These are phyloP conservation scores for Parnassius smintheus DNA, from an alignment of 2,888 invertebrate genomes.

Conservation along the genomic window DNA sequence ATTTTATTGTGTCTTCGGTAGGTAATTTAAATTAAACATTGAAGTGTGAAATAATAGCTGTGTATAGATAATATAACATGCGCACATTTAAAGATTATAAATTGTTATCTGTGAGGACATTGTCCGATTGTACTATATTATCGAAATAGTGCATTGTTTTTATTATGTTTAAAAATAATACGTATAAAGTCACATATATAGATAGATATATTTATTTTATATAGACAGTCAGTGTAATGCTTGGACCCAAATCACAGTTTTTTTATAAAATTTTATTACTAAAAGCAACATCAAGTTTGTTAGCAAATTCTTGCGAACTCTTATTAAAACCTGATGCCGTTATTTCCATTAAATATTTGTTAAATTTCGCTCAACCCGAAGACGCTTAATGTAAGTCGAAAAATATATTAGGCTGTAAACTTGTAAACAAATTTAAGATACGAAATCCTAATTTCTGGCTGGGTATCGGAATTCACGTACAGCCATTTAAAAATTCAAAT, in stretches of 20 bases:
- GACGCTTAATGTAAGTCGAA: too few relatives aligned
- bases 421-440: not conserved
- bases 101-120: conserved; percentile 2
- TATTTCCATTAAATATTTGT: not conserved
- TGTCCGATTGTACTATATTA: not conserved
- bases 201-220: too few relatives aligned
- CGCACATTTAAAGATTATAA: not conserved
- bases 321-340: not conserved
- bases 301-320: not conserved
- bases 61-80: not conserved
- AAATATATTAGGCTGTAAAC: not conserved
- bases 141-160: conserved; percentile 1
- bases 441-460: conserved; percentile 8
- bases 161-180: not conserved
- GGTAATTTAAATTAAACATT: too few relatives aligned
- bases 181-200: too few relatives aligned
- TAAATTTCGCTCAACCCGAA: too few relatives aligned
- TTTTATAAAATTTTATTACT: too few relatives aligned
- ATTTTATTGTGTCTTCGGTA: too few relatives aligned
- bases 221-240: too few relatives aligned
- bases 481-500: conserved; percentile 14
- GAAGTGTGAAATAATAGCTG: too few relatives aligned
- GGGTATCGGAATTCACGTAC: conserved; percentile 12
- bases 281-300: not conserved
- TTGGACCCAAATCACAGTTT: not conserved